Percentiles rank a stretch among this genome's conserved stretches.
Evolutionary conservation across 2,888 invertebrate species (phyloP).

Genomic region (Agrypnus murinus): DNA sequence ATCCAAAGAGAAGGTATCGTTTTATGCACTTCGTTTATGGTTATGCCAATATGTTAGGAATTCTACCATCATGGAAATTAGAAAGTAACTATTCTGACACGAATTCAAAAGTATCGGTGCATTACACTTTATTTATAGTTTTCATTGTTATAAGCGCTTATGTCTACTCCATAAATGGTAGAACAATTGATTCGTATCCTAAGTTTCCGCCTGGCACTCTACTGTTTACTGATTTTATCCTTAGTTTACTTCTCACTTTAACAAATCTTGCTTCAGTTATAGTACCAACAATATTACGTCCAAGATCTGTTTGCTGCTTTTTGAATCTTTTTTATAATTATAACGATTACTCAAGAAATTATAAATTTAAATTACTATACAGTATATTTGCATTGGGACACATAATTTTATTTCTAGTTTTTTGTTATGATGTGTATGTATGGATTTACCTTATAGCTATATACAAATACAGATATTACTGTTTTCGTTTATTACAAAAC

Average conservation of each 20-base stretch:
- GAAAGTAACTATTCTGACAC: not conserved
- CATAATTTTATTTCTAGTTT: not conserved
- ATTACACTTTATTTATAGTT: not conserved
- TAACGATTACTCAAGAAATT: too few species aligned
- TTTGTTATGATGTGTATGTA: not conserved
- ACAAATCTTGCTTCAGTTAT: conserved; percentile 1
- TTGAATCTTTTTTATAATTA: not conserved
- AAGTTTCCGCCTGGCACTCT: conserved; percentile 12
- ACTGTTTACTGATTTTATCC: not conserved
- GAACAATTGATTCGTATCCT: conserved; percentile 14
- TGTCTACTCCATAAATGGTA: conserved; percentile 2
- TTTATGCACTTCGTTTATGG: not conserved
- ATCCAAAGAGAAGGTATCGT: too few species aligned
- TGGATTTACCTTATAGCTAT: not conserved
- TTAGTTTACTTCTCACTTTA: conserved; percentile 5
- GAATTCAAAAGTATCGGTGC: not conserved
- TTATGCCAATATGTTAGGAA: not conserved
- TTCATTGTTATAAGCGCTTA: not conserved
- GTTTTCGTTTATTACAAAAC: conserved; percentile 10
- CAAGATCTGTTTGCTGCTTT: not conserved
- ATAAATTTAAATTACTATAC: too few species aligned
- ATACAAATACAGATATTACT: not conserved
- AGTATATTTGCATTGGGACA: not conserved
- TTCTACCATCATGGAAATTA: not conserved
- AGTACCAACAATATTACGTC: not conserved